These are phyloP conservation scores for Micrasema longulum DNA, from an alignment of 1,140 invertebrate species.

Conservation along the genomic window DNA sequence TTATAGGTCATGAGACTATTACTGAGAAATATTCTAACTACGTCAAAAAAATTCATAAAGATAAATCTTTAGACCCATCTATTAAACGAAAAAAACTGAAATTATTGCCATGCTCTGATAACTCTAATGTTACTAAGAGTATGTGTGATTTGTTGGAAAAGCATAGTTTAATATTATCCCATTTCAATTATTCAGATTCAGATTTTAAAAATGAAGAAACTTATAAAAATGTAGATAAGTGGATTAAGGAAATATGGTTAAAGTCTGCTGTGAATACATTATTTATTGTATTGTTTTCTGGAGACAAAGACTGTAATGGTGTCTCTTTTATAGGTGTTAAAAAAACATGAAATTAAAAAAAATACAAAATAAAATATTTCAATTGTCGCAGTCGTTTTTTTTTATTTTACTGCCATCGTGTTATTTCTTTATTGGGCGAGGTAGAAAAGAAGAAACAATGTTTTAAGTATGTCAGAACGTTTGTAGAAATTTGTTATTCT, in stretches of 20 bases:
- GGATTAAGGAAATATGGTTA: conserved; percentile 73
- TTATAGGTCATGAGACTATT: conserved; percentile 70
- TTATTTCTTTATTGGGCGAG: too few relatives aligned
- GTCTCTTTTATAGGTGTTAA: conserved; percentile 47
- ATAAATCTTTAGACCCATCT: conserved; percentile 57
- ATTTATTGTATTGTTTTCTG: conserved; percentile 71
- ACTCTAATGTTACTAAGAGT: conserved; percentile 58
- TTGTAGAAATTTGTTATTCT: too few relatives aligned
- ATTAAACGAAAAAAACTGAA: conserved; percentile 58
- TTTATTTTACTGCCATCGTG: too few relatives aligned
- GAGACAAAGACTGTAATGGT: conserved; percentile 58
- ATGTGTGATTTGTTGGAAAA: conserved; percentile 59
- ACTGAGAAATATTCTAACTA: conserved; percentile 70
- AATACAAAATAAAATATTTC: conserved; percentile 16
- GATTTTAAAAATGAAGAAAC: conserved; percentile 62
- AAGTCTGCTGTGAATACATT: conserved; percentile 68
- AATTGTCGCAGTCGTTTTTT: too few relatives aligned
- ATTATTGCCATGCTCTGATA: conserved; percentile 68
- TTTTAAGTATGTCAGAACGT: too few relatives aligned
- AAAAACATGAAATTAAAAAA: conserved; percentile 37
- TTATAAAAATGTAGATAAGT: conserved; percentile 70
- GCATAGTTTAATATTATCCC: conserved; percentile 72
- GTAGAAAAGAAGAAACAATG: too few relatives aligned
- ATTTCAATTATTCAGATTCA: conserved; percentile 67
- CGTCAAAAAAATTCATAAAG: conserved; percentile 59